Percentiles rank a stretch among this genome's conserved stretches.
Evolutionary conservation across 2,797 vertebrate genomes (phyloP).

Genomic region (Gorsachius magnificus): DNA sequence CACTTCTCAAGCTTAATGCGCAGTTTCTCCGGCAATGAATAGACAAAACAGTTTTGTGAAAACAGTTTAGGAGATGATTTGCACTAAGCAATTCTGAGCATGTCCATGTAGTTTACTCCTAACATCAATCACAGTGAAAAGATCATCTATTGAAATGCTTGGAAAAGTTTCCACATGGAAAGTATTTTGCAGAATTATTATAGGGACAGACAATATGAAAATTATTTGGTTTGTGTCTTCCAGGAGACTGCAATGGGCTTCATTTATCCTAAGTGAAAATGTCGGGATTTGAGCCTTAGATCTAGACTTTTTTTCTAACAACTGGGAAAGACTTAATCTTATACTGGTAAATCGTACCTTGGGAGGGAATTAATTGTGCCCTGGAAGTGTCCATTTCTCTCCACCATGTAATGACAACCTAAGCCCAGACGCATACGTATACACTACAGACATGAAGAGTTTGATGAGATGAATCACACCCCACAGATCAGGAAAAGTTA

Average conservation of each 20-base stretch:
- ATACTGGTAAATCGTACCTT: background rate
- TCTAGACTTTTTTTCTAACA: background rate
- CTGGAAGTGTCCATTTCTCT: background rate
- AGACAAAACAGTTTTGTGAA: background rate
- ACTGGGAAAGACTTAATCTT: background rate
- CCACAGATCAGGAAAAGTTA: background rate
- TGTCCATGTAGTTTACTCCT: background rate
- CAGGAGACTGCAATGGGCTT: background rate
- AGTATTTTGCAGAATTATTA: background rate
- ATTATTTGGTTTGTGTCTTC: background rate
- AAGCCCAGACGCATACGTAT: background rate
- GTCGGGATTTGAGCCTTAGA: background rate
- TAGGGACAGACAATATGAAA: background rate
- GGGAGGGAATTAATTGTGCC: background rate
- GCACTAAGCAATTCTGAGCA: background rate
- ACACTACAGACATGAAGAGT: background rate
- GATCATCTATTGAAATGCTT: background rate
- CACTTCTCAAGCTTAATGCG: background rate
- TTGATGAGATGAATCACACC: background rate
- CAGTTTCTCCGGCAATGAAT: background rate
- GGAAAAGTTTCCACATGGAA: background rate
- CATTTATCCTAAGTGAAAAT: background rate
- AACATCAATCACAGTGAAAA: background rate
- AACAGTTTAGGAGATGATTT: background rate
- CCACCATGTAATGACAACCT: background rate